Percentiles rank a stretch among this genome's conserved stretches.
phyloP scores from a whole-genome alignment of 1,140 invertebrate species.

The Hycleus phaleratus region DNA sequence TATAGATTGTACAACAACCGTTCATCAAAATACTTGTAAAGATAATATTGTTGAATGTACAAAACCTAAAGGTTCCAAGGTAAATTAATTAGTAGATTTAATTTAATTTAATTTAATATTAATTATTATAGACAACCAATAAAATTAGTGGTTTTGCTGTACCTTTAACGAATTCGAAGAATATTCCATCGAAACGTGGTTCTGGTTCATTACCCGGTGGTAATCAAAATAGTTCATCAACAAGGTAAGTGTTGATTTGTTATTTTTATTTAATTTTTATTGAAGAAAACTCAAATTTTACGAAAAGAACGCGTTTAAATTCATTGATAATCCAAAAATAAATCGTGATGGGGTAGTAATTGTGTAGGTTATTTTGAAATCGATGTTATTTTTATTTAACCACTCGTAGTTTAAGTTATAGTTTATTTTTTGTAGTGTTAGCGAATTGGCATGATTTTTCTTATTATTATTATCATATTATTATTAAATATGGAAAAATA shows the following conservation, averaged over 20 bases:
- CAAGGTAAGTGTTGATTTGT: conserved; percentile 33
- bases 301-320: background rate
- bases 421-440: conserved; percentile 26
- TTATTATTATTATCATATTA: no score
- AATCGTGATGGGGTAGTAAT: conserved; percentile 7
- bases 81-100: conserved; percentile 31
- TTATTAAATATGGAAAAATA: background rate
- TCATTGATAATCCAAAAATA: background rate
- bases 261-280: no score
- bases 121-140: conserved; percentile 35
- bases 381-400: conserved; percentile 16
- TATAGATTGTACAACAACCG: conserved; percentile 71
- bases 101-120: background rate
- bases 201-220: conserved; percentile 36
- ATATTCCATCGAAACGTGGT: conserved; percentile 38
- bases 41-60: conserved; percentile 75
- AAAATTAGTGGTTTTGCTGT: conserved; percentile 34
- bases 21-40: conserved; percentile 79
- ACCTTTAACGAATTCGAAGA: conserved; percentile 33
- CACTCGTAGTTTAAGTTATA: conserved; percentile 16
- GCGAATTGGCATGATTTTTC: conserved; percentile 28
- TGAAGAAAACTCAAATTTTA: no score
- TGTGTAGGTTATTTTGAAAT: conserved; percentile 26
- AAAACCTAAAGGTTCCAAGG: conserved; percentile 60
- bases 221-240: conserved; percentile 33